These are phyloP conservation scores for Heteronetta atricapilla DNA, from an alignment of 2,113 vertebrate genomes.

Conservation along the genomic window DNA sequence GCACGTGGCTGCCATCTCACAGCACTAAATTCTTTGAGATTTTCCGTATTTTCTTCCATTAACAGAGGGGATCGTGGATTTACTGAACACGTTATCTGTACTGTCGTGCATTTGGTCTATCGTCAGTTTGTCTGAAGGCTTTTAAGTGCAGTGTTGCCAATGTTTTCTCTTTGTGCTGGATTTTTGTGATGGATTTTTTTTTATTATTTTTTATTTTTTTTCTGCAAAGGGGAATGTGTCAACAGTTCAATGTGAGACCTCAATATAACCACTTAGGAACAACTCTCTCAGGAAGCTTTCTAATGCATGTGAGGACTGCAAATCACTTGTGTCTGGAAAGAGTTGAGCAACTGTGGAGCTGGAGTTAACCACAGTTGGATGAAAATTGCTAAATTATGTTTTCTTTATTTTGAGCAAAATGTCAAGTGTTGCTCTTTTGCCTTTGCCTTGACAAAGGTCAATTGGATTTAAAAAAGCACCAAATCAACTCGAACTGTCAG, in stretches of 20 bases:
- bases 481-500: slow-evolving; percentile 26
- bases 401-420: slow-evolving; percentile 74
- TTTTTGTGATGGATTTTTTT: background rate
- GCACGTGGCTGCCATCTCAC: background rate
- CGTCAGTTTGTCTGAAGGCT: background rate
- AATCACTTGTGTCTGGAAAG: slow-evolving; percentile 63
- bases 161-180: background rate
- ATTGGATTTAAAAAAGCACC: slow-evolving; percentile 15
- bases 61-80: background rate
- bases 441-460: slow-evolving; percentile 74
- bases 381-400: slow-evolving; percentile 65
- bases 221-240: background rate
- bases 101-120: background rate
- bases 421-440: slow-evolving; percentile 69
- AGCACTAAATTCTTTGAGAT: background rate
- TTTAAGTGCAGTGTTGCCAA: background rate
- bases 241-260: slow-evolving; percentile 34
- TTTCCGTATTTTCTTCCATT: background rate
- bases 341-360: slow-evolving; percentile 65
- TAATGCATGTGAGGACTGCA: slow-evolving; percentile 30
- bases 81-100: background rate
- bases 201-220: background rate
- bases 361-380: slow-evolving; percentile 33
- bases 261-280: slow-evolving; percentile 33
- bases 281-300: slow-evolving; percentile 22